A percentile compares a stretch with the other conserved stretches of the same genome.
phyloP scores from a whole-genome alignment of 2,113 vertebrate genomes.

The Platycercus adscitus region DNA sequence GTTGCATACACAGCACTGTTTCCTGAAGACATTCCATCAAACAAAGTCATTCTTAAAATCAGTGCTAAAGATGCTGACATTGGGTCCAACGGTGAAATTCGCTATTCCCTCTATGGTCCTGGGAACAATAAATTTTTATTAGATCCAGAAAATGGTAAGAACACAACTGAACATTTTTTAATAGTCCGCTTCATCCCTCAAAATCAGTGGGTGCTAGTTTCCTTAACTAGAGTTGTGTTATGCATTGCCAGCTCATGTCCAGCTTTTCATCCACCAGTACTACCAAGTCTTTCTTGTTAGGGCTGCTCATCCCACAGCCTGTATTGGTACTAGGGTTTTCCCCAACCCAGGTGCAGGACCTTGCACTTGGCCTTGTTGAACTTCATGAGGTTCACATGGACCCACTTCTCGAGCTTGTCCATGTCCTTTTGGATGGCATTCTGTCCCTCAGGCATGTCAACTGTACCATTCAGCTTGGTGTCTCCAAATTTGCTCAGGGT shows the following conservation, averaged over 20 bases:
- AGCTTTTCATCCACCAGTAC: background rate
- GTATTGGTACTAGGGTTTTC: background rate
- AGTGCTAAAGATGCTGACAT: conserved; percentile 88
- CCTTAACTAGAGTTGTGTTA: background rate
- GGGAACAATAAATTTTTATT: conserved; percentile 90
- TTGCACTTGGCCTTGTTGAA: background rate
- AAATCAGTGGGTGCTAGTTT: background rate
- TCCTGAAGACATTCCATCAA: conserved; percentile 87
- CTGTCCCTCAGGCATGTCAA: background rate
- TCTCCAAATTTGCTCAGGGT: background rate
- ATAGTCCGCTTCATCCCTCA: background rate
- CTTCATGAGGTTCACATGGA: background rate
- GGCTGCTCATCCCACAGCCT: background rate
- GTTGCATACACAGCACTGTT: conserved; percentile 83
- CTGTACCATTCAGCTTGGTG: background rate
- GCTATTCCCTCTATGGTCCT: conserved; percentile 87
- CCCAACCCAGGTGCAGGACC: background rate
- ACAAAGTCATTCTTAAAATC: conserved; percentile 86
- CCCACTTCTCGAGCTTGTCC: background rate
- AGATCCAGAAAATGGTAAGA: conserved; percentile 89
- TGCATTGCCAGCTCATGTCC: background rate
- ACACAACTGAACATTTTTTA: background rate
- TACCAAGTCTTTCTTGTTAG: background rate
- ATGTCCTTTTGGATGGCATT: background rate
- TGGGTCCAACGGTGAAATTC: conserved; percentile 87